A percentile compares a stretch with the other conserved stretches of the same genome.
phyloP scores from a whole-genome alignment of 1,140 invertebrate species.

The Brachionus paranguensis region DNA sequence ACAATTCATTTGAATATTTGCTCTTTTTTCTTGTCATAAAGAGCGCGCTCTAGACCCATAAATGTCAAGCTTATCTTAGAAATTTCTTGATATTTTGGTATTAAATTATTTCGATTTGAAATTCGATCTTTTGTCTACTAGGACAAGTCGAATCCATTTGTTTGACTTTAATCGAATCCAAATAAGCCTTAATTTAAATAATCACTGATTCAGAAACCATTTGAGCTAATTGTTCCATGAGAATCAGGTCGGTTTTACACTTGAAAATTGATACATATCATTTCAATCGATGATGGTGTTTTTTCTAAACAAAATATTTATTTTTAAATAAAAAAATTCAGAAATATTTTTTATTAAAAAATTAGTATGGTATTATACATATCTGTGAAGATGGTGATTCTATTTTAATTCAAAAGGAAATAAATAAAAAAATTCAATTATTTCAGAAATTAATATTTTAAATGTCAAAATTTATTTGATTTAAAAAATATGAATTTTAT shows the following conservation, averaged over 20 bases:
- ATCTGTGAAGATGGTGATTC: too few species aligned
- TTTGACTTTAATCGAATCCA: background rate
- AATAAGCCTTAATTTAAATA: background rate
- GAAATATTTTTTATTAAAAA: background rate
- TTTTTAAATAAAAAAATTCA: background rate
- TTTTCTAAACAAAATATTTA: background rate
- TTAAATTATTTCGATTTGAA: background rate
- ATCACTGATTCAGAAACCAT: background rate
- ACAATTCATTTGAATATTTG: background rate
- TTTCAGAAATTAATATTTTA: too few species aligned
- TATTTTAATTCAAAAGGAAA: too few species aligned
- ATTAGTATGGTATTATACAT: too few species aligned
- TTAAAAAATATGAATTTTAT: too few species aligned
- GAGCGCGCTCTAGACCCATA: background rate
- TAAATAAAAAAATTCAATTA: too few species aligned
- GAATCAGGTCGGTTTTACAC: background rate
- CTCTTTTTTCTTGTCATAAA: background rate
- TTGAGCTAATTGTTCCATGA: background rate
- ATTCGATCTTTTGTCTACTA: background rate
- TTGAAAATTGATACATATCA: constrained; percentile 1
- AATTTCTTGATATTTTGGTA: background rate
- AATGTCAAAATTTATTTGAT: too few species aligned
- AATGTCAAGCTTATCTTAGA: background rate
- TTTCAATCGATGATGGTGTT: background rate
- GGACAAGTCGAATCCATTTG: background rate